Evolutionary conservation across 2,113 vertebrate genomes (phyloP).

Genomic region (Microcebus tavaratra): DNA sequence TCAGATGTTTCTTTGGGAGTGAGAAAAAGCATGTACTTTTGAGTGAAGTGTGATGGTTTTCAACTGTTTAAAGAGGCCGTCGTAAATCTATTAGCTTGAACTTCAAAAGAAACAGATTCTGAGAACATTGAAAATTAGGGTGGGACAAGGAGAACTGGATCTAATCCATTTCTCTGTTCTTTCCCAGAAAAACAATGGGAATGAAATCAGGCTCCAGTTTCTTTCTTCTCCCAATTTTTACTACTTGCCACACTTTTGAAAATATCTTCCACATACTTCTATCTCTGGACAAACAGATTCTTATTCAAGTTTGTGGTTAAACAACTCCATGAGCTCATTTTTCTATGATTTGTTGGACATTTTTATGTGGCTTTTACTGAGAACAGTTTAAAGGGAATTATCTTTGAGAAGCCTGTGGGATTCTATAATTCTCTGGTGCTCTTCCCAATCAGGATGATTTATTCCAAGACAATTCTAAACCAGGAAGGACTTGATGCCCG

Average conservation of each 20-base stretch:
- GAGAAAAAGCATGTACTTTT: constrained; percentile 33
- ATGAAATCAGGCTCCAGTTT: not conserved
- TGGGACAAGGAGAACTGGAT: constrained; percentile 1
- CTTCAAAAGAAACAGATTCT: constrained; percentile 64
- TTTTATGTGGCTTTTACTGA: constrained; percentile 74
- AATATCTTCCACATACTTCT: constrained; percentile 37
- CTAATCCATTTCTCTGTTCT: constrained; percentile 3
- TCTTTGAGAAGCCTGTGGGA: constrained; percentile 61
- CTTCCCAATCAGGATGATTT: constrained; percentile 16
- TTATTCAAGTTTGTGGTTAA: constrained; percentile 62
- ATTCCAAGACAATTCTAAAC: not conserved
- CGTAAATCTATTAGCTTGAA: constrained; percentile 53
- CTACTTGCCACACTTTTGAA: constrained; percentile 50
- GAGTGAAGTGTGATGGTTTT: constrained; percentile 60
- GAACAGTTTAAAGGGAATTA: constrained; percentile 69
- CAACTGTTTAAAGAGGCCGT: not conserved
- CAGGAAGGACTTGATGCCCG: constrained; percentile 34
- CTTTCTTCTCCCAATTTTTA: constrained; percentile 1
- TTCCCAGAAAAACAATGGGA: constrained; percentile 46
- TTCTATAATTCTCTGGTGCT: constrained; percentile 60
- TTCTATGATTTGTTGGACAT: constrained; percentile 73
- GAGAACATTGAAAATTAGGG: constrained; percentile 55
- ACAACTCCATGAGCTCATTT: constrained; percentile 60
- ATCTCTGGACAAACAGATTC: constrained; percentile 59
- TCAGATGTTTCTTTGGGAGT: constrained; percentile 6